Evolutionary conservation across 1,140 invertebrate genomes (phyloP), one percentile per base, ranked within the genome.

Genomic region (Penaeus vannamei): DNA sequence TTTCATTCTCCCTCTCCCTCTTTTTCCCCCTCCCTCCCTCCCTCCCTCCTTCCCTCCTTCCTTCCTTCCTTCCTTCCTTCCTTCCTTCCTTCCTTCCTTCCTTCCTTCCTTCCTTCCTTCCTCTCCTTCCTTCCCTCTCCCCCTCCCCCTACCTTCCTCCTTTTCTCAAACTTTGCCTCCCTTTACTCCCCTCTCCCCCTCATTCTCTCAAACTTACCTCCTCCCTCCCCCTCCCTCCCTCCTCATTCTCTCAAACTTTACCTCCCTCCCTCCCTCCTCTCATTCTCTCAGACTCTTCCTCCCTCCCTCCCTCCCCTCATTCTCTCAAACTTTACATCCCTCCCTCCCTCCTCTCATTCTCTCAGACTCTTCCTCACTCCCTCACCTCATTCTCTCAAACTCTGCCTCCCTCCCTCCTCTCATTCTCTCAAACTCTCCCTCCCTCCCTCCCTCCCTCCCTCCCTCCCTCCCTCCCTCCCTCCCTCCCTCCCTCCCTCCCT

Each of bases 401-500:
- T 22, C 19, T 3, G 0, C 32, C 10, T 10, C 36, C 36, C 46
- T 12, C 14, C 14, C 8, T 42, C 61, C 32, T 14, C 62, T 20
- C 29, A 32, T 19, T 46, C 26, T 7, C 22, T 61, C 61, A 2
- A 19, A 62, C 32, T 29, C 23, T 20, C 69, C 60, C 36, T 4
- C 83, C 22, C 26, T 32, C 29, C 59, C 26, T 42, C 22, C 26
- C 61, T 53, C 53, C 81, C 61, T 53, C 61, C 46, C 60, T 53
- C 61, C 81, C 61, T 53, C 60, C 20, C 53, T 42, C 61, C 81
- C 53, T 53, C 61, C 81, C 61, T 26, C 53, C 81, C 53, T 53
- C 61, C 46, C 46, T 12, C 46, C 10, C 46, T 12, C 46, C 14
- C 46, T 14, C 10, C 14, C 46, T 53, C 46, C 46, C 46, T 14